Evolutionary conservation across 2,797 vertebrate genomes (phyloP).

Genomic region (Toxotes lorentzi): DNA sequence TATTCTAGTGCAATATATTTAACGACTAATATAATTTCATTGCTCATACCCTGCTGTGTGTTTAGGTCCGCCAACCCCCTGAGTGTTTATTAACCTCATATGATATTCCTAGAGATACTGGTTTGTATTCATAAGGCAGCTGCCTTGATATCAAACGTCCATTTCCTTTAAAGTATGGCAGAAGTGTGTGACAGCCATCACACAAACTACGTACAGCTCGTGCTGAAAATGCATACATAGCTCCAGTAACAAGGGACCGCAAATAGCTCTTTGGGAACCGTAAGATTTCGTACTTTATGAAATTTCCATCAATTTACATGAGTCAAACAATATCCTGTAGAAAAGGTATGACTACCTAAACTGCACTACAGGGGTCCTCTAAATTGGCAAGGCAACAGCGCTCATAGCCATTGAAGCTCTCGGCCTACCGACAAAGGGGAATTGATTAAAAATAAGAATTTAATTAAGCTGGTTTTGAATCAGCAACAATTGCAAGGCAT

Average conservation of each 20-base stretch:
- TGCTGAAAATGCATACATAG: slow-evolving; percentile 50
- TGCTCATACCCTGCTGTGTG: slow-evolving; percentile 62
- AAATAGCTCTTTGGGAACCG: slow-evolving; percentile 61
- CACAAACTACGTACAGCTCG: slow-evolving; percentile 46
- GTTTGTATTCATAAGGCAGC: slow-evolving; percentile 65
- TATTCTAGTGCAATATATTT: slow-evolving; percentile 61
- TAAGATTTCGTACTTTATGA: slow-evolving; percentile 70
- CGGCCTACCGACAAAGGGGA: slow-evolving; percentile 71
- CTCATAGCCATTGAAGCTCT: slow-evolving; percentile 71
- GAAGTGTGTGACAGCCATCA: slow-evolving; percentile 68
- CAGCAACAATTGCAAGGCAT: slow-evolving; percentile 73
- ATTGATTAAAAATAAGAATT: slow-evolving; percentile 84
- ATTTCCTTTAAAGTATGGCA: slow-evolving; percentile 50
- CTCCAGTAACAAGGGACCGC: slow-evolving; percentile 53
- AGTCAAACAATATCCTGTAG: slow-evolving; percentile 67
- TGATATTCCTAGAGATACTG: slow-evolving; percentile 59
- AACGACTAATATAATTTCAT: slow-evolving; percentile 68
- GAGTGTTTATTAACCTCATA: slow-evolving; percentile 68
- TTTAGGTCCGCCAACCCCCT: slow-evolving; percentile 57
- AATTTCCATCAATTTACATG: slow-evolving; percentile 66
- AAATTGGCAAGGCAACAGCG: slow-evolving; percentile 72
- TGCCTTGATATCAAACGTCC: slow-evolving; percentile 67
- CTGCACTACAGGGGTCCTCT: slow-evolving; percentile 71
- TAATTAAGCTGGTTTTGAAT: slow-evolving; percentile 79
- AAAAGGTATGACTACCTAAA: slow-evolving; percentile 74